A percentile compares a stretch with the other conserved stretches of the same genome.
phyloP scores from a whole-genome alignment of 2,888 invertebrate genomes.

The Synanthedon tipuliformis region DNA sequence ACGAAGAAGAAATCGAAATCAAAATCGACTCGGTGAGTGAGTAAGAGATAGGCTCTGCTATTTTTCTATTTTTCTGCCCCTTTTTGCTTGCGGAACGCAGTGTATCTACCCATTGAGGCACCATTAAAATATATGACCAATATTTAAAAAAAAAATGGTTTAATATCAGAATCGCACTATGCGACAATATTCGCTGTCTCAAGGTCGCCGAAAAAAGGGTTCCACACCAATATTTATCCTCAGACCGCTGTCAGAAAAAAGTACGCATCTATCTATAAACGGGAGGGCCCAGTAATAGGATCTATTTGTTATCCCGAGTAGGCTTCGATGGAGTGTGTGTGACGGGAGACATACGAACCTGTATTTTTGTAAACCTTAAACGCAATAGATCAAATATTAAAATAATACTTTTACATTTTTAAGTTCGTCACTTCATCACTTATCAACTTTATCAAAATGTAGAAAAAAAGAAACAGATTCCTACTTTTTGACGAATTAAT shows the following conservation, averaged over 20 bases:
- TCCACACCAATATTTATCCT: constrained; percentile 13
- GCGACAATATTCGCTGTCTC: neutral
- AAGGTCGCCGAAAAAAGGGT: constrained; percentile 5
- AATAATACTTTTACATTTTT: too few relatives aligned
- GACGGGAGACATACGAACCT: constrained; percentile 6
- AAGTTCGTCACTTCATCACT: too few relatives aligned
- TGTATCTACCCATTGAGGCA: too few relatives aligned
- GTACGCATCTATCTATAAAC: constrained; percentile 17
- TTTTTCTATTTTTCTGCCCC: neutral
- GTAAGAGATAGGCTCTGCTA: too few relatives aligned
- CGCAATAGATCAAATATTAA: too few relatives aligned
- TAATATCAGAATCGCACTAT: constrained; percentile 4
- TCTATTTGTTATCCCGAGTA: constrained; percentile 26
- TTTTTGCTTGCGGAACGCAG: neutral
- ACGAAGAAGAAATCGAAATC: neutral
- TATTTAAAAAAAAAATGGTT: constrained; percentile 2
- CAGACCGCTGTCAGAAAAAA: constrained; percentile 20
- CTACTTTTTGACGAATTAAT: too few relatives aligned
- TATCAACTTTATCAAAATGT: too few relatives aligned
- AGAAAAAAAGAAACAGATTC: too few relatives aligned
- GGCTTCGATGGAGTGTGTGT: constrained; percentile 15
- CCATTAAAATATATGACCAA: too few relatives aligned
- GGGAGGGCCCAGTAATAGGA: constrained; percentile 22
- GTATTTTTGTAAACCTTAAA: too few relatives aligned
- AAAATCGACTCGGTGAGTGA: too few relatives aligned